Base-by-base conservation (phyloP, 2,888 invertebrate species). In the Drosophila ezoana region DNA sequence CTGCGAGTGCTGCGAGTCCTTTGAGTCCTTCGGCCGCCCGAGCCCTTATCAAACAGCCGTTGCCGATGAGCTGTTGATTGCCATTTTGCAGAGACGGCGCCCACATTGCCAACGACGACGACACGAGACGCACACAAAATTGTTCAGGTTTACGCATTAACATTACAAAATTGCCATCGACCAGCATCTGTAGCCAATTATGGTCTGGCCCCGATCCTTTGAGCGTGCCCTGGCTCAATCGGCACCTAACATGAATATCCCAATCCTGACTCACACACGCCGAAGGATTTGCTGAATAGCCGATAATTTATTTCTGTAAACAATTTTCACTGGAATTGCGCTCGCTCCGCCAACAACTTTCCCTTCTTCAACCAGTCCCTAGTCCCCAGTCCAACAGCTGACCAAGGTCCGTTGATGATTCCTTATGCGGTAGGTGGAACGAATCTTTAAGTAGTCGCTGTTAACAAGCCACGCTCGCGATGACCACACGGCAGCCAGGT, bases 261-360 rank as follows among this genome's bases (percentile, higher is more conserved):
- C 62, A 45, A 63, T 62, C 37, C 35, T 16, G 11, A n/a, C 63
- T 41, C 44, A 45, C 53, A 60, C 59, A 59, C 47, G 71, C 52
- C 43, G 67, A 51, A 62, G 58, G 63, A 67, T 70, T 82, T 87
- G 68, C 76, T 72, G 85, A 78, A 73, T 76, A 71, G 68, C 77
- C 66, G 80, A 72, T 81, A 80, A 89, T 89, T 89, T 90, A 90
- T 90, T 79, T 89, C 84, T 82, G 80, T 88, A 89, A 90, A 89
- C 86, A 89, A 43, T 81, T 85, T 82, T 88, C 79, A 64, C 73
- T 75, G 72, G 86, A 89, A 87, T 72, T 70, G 69, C 66, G 67
- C 75, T 71, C 76, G 74, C 37, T 64, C 37, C 38, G 33, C 37
- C 47, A 65, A 61, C 41, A 62, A 66, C 58, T 61, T 64, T 60